These are phyloP conservation scores for Ianthella basta DNA, from an alignment of 37 sponge, comb jelly and placozoan genomes.

Conservation along the genomic window DNA sequence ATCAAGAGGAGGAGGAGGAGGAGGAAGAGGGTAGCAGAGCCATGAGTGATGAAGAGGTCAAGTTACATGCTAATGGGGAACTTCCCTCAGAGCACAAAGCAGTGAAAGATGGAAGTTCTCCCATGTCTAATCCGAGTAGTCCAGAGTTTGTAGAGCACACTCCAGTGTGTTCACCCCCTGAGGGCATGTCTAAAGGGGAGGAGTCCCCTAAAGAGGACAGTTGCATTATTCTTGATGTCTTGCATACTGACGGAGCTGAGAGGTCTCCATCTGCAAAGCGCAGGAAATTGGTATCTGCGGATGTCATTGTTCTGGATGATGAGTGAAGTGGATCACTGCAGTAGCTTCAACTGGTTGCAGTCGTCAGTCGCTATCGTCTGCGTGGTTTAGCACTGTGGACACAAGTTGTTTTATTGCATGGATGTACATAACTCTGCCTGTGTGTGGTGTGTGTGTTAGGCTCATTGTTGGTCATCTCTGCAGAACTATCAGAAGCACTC, in stretches of 20 bases:
- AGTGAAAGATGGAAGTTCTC: conserved; percentile 4
- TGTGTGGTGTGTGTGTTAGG: too few relatives aligned
- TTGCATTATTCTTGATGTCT: background rate
- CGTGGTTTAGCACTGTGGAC: too few relatives aligned
- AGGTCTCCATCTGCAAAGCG: background rate
- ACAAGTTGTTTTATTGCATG: too few relatives aligned
- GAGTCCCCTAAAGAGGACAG: background rate
- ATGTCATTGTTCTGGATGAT: background rate
- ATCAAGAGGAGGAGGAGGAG: conserved; percentile 39
- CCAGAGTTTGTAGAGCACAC: background rate
- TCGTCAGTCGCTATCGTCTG: too few relatives aligned
- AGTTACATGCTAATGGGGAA: background rate
- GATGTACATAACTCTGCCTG: too few relatives aligned
- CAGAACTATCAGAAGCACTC: too few relatives aligned
- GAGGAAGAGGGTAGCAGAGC: background rate
- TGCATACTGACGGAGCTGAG: background rate
- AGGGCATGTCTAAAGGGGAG: background rate
- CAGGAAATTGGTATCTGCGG: background rate
- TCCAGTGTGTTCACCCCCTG: background rate
- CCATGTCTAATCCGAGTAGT: background rate
- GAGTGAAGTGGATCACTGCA: too few relatives aligned
- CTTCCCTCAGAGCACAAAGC: too few relatives aligned
- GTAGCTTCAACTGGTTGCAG: too few relatives aligned
- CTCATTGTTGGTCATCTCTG: too few relatives aligned
- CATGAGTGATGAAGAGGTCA: background rate